Percentiles rank a stretch among this genome's conserved stretches.
Conservation (phyloP, 2,888 invertebrate genomes). For the Ormyrus thymus region DNA sequence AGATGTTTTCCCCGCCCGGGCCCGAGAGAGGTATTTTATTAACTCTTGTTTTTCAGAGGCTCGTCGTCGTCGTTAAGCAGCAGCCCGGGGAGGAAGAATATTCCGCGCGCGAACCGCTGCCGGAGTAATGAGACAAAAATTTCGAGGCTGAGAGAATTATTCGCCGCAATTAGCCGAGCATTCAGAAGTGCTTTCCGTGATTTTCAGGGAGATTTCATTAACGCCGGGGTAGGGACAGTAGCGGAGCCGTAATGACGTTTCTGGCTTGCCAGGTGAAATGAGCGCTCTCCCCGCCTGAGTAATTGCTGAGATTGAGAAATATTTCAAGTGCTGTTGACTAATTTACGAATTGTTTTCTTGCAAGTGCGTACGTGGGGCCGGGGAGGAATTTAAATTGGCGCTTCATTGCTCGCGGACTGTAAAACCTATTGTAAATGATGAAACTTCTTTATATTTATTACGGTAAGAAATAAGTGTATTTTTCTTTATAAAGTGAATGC, state of each 20-base stretch:
- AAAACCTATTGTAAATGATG: no score
- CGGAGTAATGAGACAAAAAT: slow-evolving; percentile 45
- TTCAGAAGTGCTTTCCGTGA: slow-evolving; percentile 41
- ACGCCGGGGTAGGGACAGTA: background rate
- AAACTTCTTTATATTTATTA: no score
- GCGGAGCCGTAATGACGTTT: background rate
- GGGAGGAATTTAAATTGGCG: no score
- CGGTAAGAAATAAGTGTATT: no score
- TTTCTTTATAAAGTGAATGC: no score
- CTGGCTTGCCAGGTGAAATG: background rate
- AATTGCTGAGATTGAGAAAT: slow-evolving; percentile 15
- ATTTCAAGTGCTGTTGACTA: slow-evolving; percentile 2
- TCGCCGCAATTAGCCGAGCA: slow-evolving; percentile 42
- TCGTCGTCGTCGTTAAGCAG: slow-evolving; percentile 13
- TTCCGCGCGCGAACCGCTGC: slow-evolving; percentile 1
- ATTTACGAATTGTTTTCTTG: background rate
- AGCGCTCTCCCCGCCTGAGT: background rate
- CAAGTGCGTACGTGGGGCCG: no score
- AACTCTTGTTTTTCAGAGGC: slow-evolving; percentile 22
- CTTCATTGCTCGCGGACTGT: no score
- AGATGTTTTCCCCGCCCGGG: slow-evolving; percentile 5
- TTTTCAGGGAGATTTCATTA: slow-evolving; percentile 47
- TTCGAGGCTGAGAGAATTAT: slow-evolving; percentile 21
- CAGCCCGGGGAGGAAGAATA: background rate
- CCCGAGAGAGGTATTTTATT: slow-evolving; percentile 25